Base-by-base conservation (phyloP, 2,888 invertebrate genomes). In the Ornithoptera priamus region DNA sequence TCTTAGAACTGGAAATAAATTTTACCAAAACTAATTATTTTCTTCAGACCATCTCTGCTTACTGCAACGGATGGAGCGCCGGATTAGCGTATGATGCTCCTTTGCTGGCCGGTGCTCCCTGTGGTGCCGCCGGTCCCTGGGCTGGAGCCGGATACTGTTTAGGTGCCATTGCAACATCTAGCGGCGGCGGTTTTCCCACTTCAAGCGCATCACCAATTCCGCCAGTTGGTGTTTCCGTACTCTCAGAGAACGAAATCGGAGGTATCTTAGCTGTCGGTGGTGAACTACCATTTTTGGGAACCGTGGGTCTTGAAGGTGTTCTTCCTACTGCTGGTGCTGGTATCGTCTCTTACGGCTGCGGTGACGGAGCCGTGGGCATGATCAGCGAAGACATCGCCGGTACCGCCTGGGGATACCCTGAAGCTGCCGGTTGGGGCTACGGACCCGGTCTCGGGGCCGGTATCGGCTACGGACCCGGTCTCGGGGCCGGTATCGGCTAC, bases 321-420 rank as follows among this genome's bases (percentile, higher is more conserved):
- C 67, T 85, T 22, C 77, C 80, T 1, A 77, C 82, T 12, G 73
- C 74, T 65, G 85, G 85, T 20, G 75, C 77, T 53, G 84, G 83
- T 65, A 75, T 76, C 10, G 78, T 79, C 12, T 72, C 77, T 46
- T 81, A 80, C 67, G 75, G 78, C 24, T 78, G 78, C 67, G 79
- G 82, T 10, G 75, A 77, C 64, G 76, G 76, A 24, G 73, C 72
- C 64, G 75, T 77, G 17, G 76, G 74, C 36, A 77, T 78, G 24
- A 65, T 75, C 36, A 66, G 76, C 65, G 78, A 79, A 57, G 75
- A 77, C 65, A 60, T 71, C n/a, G 70, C 68, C 22, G 69, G 50
- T 17, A n/a, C 68, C 15, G 60, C 15, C 62, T 60, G 57, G 62
- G 68, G 70, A 20, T 66, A 69, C 39, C 63, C 68, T 36, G 72